These are phyloP conservation scores for Tringa solitaria DNA, from an alignment of 2,113 vertebrate species.

Conservation along the genomic window DNA sequence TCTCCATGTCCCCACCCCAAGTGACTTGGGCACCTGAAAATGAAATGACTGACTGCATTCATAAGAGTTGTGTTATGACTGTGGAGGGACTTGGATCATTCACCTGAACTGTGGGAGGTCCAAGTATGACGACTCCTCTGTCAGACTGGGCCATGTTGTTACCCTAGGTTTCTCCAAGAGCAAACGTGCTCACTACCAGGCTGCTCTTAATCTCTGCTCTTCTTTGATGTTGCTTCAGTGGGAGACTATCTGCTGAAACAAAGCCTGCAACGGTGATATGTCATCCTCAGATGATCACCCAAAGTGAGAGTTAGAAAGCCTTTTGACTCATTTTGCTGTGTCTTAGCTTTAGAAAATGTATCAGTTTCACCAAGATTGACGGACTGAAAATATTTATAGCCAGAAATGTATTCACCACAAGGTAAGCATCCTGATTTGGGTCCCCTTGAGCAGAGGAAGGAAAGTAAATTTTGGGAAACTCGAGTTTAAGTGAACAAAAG, in stretches of 20 bases:
- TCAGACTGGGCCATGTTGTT: background rate
- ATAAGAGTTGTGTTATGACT: background rate
- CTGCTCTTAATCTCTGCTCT: background rate
- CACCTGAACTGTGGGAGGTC: background rate
- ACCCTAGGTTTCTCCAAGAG: background rate
- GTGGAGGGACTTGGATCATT: background rate
- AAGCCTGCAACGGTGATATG: background rate
- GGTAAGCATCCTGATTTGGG: background rate
- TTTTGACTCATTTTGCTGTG: background rate
- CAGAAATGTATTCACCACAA: background rate
- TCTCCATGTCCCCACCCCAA: too few relatives aligned
- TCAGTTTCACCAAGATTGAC: background rate
- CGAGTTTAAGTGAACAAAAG: background rate
- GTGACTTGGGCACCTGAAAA: background rate
- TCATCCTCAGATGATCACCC: background rate
- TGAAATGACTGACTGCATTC: background rate
- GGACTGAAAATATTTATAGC: background rate
- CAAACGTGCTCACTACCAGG: background rate
- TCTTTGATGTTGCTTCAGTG: background rate
- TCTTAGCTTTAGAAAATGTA: background rate
- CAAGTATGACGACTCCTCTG: background rate
- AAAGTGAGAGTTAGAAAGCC: background rate
- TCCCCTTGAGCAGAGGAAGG: background rate
- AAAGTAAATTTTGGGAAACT: background rate
- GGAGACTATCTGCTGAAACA: background rate